Percentiles rank a stretch among this genome's conserved stretches.
Evolutionary conservation across 2,797 vertebrate genomes (phyloP).

Genomic region (Apodemus agrarius): DNA sequence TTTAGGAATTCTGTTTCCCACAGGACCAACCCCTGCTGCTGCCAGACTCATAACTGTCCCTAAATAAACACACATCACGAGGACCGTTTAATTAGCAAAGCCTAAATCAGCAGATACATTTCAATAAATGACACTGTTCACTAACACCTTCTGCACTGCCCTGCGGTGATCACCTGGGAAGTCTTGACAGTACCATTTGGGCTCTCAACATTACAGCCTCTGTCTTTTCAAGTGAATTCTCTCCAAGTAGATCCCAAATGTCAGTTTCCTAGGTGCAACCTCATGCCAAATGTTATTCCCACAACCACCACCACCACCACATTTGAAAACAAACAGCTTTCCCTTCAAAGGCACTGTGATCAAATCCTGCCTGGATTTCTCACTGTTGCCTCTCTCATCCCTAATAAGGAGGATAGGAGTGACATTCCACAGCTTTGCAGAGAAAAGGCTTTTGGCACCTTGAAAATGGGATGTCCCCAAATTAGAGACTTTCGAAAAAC

Average conservation of each 20-base stretch:
- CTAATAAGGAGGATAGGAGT: neutral
- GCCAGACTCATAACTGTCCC: conserved; percentile 64
- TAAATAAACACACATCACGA: conserved; percentile 72
- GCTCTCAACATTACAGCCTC: conserved; percentile 53
- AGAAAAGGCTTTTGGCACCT: conserved; percentile 53
- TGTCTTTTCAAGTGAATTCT: conserved; percentile 69
- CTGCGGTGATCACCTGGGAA: conserved; percentile 74
- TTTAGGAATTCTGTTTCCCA: conserved; percentile 61
- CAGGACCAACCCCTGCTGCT: conserved; percentile 36
- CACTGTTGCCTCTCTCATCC: conserved; percentile 12
- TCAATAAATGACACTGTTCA: conserved; percentile 75
- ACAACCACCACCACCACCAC: neutral
- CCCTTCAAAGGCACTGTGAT: conserved; percentile 72
- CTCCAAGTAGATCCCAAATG: conserved; percentile 56
- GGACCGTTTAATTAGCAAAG: conserved; percentile 75
- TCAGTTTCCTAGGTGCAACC: conserved; percentile 66
- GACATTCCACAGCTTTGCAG: conserved; percentile 3
- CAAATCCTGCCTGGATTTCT: conserved; percentile 32
- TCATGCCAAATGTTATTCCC: conserved; percentile 63
- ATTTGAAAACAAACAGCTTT: conserved; percentile 71
- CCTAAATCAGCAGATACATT: conserved; percentile 75
- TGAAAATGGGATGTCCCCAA: conserved; percentile 26
- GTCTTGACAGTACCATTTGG: conserved; percentile 76
- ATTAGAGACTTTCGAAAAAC: conserved; percentile 7
- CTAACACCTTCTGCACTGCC: conserved; percentile 67